phyloP scores from a whole-genome alignment of 2,113 vertebrate species.

The Phylloscopus trochiloides region DNA sequence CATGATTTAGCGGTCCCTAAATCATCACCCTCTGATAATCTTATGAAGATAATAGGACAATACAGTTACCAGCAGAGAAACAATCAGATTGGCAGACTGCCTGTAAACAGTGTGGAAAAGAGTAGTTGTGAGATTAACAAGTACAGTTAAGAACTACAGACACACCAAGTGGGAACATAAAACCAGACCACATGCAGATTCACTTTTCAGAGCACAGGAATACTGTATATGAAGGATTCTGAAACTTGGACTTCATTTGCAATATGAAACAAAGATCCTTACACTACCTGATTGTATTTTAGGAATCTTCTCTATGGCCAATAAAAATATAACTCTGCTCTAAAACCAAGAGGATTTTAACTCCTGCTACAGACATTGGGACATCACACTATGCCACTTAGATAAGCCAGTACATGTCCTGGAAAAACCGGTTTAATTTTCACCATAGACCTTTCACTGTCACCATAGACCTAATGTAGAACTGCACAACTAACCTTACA shows the following conservation, averaged over 20 bases:
- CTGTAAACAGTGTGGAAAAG: background rate
- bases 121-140: background rate
- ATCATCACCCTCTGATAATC: background rate
- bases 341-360: slow-evolving; percentile 11
- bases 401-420: background rate
- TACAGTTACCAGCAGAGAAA: background rate
- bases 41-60: background rate
- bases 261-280: background rate
- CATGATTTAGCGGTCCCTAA: background rate
- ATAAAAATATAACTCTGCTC: background rate
- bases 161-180: background rate
- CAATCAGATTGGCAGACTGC: background rate
- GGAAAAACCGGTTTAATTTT: background rate
- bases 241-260: background rate
- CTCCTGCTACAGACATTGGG: background rate
- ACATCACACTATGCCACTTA: background rate
- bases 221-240: background rate
- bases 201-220: background rate
- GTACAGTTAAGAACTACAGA: background rate
- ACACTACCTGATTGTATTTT: background rate
- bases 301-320: background rate
- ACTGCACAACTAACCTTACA: background rate
- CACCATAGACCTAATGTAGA: background rate
- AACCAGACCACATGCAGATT: background rate
- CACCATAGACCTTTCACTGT: background rate